These are phyloP conservation scores for Archaeoteleia sp. DNA, from an alignment of 2,888 invertebrate species.

Conservation along the genomic window DNA sequence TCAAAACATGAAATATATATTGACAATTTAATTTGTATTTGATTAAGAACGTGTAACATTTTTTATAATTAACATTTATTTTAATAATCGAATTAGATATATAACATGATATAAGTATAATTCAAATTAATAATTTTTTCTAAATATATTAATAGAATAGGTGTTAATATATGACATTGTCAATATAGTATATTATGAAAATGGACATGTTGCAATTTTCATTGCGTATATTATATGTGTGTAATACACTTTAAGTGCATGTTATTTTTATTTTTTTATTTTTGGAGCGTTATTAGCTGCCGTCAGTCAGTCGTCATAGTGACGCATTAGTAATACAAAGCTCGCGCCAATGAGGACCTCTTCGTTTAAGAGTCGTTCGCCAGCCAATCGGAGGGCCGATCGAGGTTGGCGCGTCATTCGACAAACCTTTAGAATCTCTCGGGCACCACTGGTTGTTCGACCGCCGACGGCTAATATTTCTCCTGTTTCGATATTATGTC, in stretches of 20 bases:
- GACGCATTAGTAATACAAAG: slow-evolving; percentile 43
- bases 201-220: too few species aligned
- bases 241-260: neutral
- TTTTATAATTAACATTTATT: too few species aligned
- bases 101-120: too few species aligned
- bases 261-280: slow-evolving; percentile 19
- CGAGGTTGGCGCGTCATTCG: slow-evolving; percentile 48
- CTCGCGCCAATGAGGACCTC: slow-evolving; percentile 40
- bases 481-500: too few species aligned
- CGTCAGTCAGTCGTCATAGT: slow-evolving; percentile 34
- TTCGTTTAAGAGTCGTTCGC: slow-evolving; percentile 29
- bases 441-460: slow-evolving; percentile 13
- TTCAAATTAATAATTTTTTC: too few species aligned
- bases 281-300: slow-evolving; percentile 40
- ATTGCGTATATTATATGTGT: slow-evolving; percentile 1
- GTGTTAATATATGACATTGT: too few species aligned
- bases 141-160: too few species aligned
- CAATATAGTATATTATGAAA: too few species aligned
- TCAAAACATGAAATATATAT: too few species aligned
- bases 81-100: too few species aligned
- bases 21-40: too few species aligned
- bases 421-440: slow-evolving; percentile 19
- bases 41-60: too few species aligned
- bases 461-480: slow-evolving; percentile 1
- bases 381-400: slow-evolving; percentile 41